phyloP scores from a whole-genome alignment of 1,140 invertebrate species.

The Atta colombica region DNA sequence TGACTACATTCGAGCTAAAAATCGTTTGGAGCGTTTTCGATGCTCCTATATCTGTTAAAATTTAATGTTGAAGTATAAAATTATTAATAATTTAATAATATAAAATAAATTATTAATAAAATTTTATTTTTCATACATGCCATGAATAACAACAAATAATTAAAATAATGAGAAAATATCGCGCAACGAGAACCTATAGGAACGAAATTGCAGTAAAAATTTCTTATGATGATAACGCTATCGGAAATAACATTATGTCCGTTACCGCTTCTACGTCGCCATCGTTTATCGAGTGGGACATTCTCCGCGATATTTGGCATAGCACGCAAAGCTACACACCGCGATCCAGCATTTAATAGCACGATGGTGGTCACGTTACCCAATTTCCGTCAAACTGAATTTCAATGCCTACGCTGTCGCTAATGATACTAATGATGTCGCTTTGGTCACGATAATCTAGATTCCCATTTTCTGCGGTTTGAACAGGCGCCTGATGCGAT shows the following conservation, averaged over 20 bases:
- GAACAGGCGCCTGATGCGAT: background rate
- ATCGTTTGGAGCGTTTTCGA: background rate
- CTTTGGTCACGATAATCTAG: constrained; percentile 55
- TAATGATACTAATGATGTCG: constrained; percentile 54
- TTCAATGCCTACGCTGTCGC: constrained; percentile 36
- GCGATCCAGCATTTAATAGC: constrained; percentile 54
- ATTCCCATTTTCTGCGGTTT: constrained; percentile 63
- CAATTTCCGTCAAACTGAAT: constrained; percentile 71
- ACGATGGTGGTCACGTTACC: constrained; percentile 64
- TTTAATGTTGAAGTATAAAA: background rate
- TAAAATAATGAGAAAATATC: background rate
- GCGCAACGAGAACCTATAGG: background rate
- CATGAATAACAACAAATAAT: background rate
- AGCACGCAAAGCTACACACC: constrained; percentile 34
- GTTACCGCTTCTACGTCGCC: constrained; percentile 17
- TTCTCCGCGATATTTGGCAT: constrained; percentile 56
- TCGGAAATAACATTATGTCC: constrained; percentile 42
- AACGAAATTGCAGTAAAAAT: constrained; percentile 24
- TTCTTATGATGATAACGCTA: constrained; percentile 8
- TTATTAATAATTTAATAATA: background rate
- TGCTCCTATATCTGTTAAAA: background rate
- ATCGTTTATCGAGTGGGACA: constrained; percentile 48
- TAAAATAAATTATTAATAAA: constrained; percentile 1
- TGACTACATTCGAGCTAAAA: background rate
- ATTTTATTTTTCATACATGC: background rate